Conservation (phyloP, 2,113 vertebrate genomes). For the Dasyornis broadbenti region DNA sequence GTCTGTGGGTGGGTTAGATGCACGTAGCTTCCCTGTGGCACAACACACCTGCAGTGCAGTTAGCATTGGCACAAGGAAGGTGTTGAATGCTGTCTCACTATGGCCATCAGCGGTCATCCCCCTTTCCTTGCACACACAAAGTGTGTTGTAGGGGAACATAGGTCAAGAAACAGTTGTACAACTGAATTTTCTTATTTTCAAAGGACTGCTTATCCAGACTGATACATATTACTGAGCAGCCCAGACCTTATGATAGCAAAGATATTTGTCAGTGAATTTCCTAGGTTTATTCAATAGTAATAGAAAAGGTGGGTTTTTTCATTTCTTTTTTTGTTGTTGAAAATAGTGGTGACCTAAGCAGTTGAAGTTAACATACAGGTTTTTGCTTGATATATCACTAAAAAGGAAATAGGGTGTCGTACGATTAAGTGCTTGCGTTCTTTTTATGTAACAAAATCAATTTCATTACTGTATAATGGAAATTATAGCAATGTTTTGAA, state of each 20-base stretch:
- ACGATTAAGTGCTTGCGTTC: not conserved
- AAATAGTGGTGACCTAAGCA: not conserved
- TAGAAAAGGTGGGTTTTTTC: not conserved
- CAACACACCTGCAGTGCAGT: not conserved
- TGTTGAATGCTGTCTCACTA: not conserved
- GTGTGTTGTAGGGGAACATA: not conserved
- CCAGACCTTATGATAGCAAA: not conserved
- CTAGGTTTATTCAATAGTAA: not conserved
- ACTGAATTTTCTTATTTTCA: not conserved
- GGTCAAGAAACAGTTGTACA: not conserved
- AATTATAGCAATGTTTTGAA: not conserved
- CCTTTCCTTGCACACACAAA: not conserved
- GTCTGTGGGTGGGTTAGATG: not conserved
- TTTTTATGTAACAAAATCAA: not conserved
- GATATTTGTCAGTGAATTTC: not conserved
- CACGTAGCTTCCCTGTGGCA: not conserved
- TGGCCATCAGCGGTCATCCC: fast-evolving
- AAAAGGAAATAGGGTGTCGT: not conserved
- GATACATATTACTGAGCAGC: fast-evolving
- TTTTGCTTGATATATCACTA: not conserved
- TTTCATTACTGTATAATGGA: not conserved
- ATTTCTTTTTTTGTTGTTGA: not conserved
- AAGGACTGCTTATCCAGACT: not conserved
- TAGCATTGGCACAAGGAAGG: not conserved
- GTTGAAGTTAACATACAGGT: not conserved